Conservation (phyloP, 2,113 vertebrate species). For the Calyptommatus sinebrachiatus region DNA sequence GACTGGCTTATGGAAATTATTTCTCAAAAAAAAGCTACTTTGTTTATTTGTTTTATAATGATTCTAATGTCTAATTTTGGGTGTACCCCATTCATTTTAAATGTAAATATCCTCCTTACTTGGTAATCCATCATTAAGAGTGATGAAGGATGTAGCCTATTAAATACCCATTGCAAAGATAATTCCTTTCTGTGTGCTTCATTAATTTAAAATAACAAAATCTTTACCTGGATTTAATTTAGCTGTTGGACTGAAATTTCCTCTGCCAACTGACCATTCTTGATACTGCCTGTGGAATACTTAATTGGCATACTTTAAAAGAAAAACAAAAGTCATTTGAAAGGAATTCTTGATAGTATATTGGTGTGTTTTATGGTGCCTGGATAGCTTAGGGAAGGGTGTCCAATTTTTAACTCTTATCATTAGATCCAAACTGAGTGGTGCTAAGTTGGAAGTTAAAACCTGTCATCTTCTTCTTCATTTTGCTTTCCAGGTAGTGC, state of each 20-base stretch:
- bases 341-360: neutral
- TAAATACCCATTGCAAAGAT: neutral
- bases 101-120: neutral
- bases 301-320: neutral
- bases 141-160: neutral
- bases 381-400: neutral
- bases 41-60: neutral
- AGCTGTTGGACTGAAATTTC: neutral
- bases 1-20: too few species aligned
- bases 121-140: neutral
- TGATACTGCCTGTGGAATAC: neutral
- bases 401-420: neutral
- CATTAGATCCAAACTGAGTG: neutral
- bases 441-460: conserved; percentile 11
- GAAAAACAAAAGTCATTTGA: neutral
- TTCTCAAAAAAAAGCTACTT: neutral
- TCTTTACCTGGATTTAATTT: neutral
- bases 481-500: conserved; percentile 81
- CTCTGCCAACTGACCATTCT: neutral
- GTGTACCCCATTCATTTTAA: neutral
- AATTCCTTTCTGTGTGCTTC: neutral
- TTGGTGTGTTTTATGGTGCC: neutral
- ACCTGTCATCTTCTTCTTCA: conserved; percentile 28
- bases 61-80: neutral
- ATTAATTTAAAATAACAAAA: neutral